A percentile compares a stretch with the other conserved stretches of the same genome.
Evolutionary conservation across 1,140 invertebrate species (phyloP).

Genomic region (Micrasema longulum): DNA sequence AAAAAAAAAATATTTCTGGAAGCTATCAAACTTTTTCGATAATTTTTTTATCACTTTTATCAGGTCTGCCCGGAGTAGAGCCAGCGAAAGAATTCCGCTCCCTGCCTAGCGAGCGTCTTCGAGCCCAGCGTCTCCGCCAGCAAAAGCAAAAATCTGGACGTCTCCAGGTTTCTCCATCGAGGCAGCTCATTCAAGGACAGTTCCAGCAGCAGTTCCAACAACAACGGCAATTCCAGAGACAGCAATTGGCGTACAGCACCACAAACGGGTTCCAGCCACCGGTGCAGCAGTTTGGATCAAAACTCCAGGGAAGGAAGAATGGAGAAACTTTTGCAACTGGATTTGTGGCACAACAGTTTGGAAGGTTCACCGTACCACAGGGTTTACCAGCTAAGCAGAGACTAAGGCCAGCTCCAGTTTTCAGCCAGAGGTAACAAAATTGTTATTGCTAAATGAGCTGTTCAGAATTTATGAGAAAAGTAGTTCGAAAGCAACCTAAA

Average conservation of each 20-base stretch:
- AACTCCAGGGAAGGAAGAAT: constrained; percentile 11
- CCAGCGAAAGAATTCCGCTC: constrained; percentile 49
- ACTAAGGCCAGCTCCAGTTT: constrained; percentile 26
- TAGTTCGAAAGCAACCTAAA: too few relatives aligned
- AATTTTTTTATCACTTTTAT: too few relatives aligned
- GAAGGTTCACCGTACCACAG: constrained; percentile 43
- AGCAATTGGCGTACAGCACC: constrained; percentile 27
- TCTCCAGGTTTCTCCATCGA: constrained; percentile 29
- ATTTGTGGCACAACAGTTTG: constrained; percentile 38
- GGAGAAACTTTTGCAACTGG: constrained; percentile 20
- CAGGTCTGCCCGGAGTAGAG: constrained; percentile 47
- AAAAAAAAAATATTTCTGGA: too few relatives aligned
- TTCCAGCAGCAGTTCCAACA: constrained; percentile 27
- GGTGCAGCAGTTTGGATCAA: constrained; percentile 38
- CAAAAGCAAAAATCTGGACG: constrained; percentile 12
- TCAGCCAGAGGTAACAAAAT: constrained; percentile 45
- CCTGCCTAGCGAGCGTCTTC: constrained; percentile 34
- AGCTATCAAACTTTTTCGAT: too few relatives aligned
- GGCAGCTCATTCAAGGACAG: background rate
- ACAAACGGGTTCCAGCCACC: constrained; percentile 18
- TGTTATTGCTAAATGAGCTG: too few relatives aligned
- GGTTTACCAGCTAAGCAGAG: constrained; percentile 15
- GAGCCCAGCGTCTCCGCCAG: constrained; percentile 22
- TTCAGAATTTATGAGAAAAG: too few relatives aligned
- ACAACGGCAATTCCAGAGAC: constrained; percentile 36